These are phyloP conservation scores for Brachionus paranguensis DNA, from an alignment of 1,140 invertebrate genomes.

Conservation along the genomic window DNA sequence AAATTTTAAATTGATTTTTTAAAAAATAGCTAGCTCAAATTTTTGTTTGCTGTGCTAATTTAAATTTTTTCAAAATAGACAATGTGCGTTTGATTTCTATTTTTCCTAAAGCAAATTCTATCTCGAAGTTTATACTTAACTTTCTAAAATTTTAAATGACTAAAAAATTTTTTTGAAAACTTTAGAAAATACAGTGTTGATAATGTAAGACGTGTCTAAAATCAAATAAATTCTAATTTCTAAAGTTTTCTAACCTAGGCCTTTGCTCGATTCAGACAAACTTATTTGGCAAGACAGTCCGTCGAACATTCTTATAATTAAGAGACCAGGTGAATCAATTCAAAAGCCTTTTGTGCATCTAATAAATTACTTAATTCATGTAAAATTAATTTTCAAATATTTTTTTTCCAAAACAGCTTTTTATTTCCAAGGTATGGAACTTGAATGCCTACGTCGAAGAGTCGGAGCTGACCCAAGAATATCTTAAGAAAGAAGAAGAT, in stretches of 20 bases:
- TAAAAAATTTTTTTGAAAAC: not conserved
- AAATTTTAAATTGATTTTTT: not conserved
- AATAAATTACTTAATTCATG: not conserved
- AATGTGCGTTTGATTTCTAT: constrained; percentile 29
- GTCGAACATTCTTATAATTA: not conserved
- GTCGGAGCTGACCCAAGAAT: not conserved
- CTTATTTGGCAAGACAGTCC: not conserved
- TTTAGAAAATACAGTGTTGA: not conserved
- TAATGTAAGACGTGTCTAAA: not conserved
- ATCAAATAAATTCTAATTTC: not conserved
- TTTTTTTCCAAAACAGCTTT: not conserved
- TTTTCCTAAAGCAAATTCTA: not conserved
- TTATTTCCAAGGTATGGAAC: not conserved
- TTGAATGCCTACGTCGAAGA: not conserved
- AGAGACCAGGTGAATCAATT: not conserved
- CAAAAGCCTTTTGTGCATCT: not conserved
- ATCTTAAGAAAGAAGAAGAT: not conserved
- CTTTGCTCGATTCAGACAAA: not conserved
- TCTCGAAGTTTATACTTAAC: not conserved
- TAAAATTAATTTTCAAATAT: not conserved
- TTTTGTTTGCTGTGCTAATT: not conserved
- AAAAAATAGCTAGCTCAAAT: not conserved
- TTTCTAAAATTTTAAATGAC: not conserved
- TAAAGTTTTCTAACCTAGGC: not conserved
- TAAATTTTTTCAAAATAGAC: constrained; percentile 54